Evolutionary conservation across 2,113 vertebrate species (phyloP), one percentile per base, ranked within the genome.

Genomic region (Ornithorhynchus anatinus): DNA sequence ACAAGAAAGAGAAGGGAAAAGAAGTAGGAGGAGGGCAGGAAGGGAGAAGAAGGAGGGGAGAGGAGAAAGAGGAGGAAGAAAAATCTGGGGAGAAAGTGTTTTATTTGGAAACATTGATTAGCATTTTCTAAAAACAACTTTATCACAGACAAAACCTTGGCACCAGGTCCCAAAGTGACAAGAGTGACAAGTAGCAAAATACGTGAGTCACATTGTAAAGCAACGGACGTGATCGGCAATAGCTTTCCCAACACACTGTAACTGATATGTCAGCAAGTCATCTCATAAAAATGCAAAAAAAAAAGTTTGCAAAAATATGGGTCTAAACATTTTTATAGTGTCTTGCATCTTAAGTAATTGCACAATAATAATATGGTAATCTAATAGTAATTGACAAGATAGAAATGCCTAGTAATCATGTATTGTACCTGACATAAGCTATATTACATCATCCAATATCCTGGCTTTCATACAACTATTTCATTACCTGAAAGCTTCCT

Each of bases 401-500:
- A 75, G 74, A 88, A 89, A 82, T 69, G 77, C 47, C 43, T 29
- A 75, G 65, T 57, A 71, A 79, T 77, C 53, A 23, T 3, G 35
- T 38, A 44, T 56, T 57, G 60, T 59, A 69, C 63, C 56, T 84
- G 80, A 59, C 54, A 57, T 2, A 36, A 78, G 80, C 79, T 79
- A 67, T 54, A 64, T 62, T 50, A 38, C 31, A 63, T 80, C 82
- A 81, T 68, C 63, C 56, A 54, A 53, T 57, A 74, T 31, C 72
- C 60, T 52, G 40, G 59, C 57, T 88, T 82, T 77, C 79, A 59
- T 59, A 75, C 48, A 70, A 72, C 77, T 69, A 13, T 69, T 85
- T 88, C 81, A 79, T 82, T 77, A 81, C 75, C 69, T 84, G 82
- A 61, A 88, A 84, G 76, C 60, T 72, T 54, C 81, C 63, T 62